Evolutionary conservation across 2,888 invertebrate species (phyloP).

Genomic region (Galerucella calmariensis): DNA sequence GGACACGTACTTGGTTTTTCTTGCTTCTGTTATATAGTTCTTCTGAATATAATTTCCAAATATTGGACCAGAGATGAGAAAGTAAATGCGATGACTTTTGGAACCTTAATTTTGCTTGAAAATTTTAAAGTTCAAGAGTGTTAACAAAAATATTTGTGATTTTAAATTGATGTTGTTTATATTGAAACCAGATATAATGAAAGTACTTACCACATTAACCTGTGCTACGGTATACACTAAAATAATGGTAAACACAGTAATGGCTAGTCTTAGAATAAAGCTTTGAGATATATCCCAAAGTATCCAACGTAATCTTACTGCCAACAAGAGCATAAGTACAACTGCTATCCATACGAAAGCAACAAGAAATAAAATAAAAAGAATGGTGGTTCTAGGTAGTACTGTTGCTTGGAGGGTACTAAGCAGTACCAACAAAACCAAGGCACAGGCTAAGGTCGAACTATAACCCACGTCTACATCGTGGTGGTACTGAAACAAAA

Average conservation of each 20-base stretch:
- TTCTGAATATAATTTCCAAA: too few species aligned
- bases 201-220: slow-evolving; percentile 87
- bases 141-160: not conserved
- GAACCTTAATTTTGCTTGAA: too few species aligned
- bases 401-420: slow-evolving; percentile 84
- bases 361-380: slow-evolving; percentile 85
- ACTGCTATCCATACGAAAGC: slow-evolving; percentile 93
- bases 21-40: too few species aligned
- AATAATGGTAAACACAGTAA: slow-evolving; percentile 88
- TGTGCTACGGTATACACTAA: slow-evolving; percentile 90
- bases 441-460: slow-evolving; percentile 81
- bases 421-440: slow-evolving; percentile 78
- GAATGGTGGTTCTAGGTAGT: slow-evolving; percentile 85
- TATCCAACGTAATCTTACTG: slow-evolving; percentile 85
- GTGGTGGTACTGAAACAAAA: slow-evolving; percentile 78
- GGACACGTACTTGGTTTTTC: too few species aligned
- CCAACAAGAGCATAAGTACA: slow-evolving; percentile 84
- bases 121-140: too few species aligned
- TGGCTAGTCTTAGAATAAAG: slow-evolving; percentile 83
- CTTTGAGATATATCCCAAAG: slow-evolving; percentile 88
- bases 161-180: not conserved
- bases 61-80: too few species aligned
- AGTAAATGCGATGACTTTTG: too few species aligned
- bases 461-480: slow-evolving; percentile 89
- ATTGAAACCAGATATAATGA: not conserved